A percentile compares a stretch with the other conserved stretches of the same genome.
Conservation (phyloP, 2,113 vertebrate species). For the Cathartes aura region DNA sequence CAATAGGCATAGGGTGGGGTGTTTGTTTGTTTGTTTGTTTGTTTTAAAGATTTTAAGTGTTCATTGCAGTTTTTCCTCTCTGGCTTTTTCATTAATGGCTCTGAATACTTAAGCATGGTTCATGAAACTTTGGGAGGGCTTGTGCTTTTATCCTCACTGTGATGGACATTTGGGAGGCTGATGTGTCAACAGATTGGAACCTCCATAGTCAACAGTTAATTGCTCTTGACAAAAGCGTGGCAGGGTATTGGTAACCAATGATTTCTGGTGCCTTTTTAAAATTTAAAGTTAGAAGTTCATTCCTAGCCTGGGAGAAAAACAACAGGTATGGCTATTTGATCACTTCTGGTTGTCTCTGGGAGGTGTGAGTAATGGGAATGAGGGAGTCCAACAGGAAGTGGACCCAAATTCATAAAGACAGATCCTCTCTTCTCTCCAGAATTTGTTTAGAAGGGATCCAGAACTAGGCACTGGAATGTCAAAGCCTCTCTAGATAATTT, state of each 20-base stretch:
- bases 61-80: background rate
- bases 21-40: background rate
- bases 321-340: background rate
- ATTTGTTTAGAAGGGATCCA: background rate
- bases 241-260: background rate
- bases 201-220: background rate
- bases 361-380: background rate
- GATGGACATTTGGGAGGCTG: background rate
- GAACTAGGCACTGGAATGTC: background rate
- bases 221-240: background rate
- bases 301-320: background rate
- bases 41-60: background rate
- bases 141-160: background rate
- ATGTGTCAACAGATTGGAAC: background rate
- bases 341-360: background rate
- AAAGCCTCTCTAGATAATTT: background rate
- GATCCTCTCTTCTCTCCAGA: background rate
- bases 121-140: background rate
- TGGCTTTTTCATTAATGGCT: background rate
- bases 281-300: background rate
- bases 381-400: background rate
- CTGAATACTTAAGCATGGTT: background rate
- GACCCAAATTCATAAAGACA: background rate
- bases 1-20: background rate
- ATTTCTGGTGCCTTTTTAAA: background rate